A percentile compares a stretch with the other conserved stretches of the same genome.
Conservation (phyloP, 2,888 invertebrate genomes). For the Acanthacorydalis orientalis region DNA sequence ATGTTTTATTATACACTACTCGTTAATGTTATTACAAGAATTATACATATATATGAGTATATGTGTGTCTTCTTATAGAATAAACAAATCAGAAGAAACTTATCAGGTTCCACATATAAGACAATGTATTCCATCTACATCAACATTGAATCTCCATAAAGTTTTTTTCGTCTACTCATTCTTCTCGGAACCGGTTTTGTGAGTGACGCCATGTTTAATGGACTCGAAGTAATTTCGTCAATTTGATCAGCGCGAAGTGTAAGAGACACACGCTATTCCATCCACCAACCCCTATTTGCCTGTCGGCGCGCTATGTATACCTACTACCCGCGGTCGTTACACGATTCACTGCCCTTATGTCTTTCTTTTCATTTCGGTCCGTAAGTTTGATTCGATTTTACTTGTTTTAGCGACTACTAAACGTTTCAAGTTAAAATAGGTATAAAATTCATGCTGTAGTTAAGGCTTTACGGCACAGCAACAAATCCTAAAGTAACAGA, state of each 20-base stretch:
- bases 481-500: too few species aligned
- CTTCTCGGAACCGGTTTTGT: slow-evolving; percentile 9
- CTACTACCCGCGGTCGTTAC: slow-evolving; percentile 3
- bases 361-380: slow-evolving; percentile 11
- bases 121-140: not conserved
- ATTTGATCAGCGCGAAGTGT: slow-evolving; percentile 18
- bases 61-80: too few species aligned
- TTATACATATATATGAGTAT: too few species aligned
- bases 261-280: slow-evolving; percentile 7
- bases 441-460: slow-evolving; percentile 25
- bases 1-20: too few species aligned
- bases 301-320: not conserved
- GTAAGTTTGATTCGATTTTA: slow-evolving; percentile 17
- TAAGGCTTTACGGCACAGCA: not conserved
- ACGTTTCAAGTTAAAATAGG: slow-evolving; percentile 28
- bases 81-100: too few species aligned
- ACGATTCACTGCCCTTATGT: slow-evolving; percentile 4
- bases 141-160: not conserved
- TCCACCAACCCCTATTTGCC: not conserved
- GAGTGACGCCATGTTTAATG: slow-evolving; percentile 26
- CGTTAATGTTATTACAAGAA: too few species aligned
- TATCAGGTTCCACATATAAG: not conserved
- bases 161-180: not conserved
- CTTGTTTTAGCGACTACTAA: slow-evolving; percentile 16
- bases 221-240: slow-evolving; percentile 27